These are phyloP conservation scores for Apoderus coryli DNA, from an alignment of 2,888 invertebrate species.

Conservation along the genomic window DNA sequence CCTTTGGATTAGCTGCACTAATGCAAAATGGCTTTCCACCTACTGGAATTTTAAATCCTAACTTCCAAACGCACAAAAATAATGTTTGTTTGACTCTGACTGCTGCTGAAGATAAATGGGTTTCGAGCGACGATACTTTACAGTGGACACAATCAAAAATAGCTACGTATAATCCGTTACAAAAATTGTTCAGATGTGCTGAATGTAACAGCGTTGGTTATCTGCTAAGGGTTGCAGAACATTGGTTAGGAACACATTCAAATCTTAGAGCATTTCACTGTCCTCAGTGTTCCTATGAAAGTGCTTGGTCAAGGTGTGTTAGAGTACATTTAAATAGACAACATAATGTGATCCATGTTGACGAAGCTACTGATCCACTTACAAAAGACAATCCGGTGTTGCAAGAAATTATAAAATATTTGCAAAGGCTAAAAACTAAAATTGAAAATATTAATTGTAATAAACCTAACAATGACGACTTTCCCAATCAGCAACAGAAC, in stretches of 20 bases:
- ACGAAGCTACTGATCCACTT: conserved; percentile 40
- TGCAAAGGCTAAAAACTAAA: conserved; percentile 51
- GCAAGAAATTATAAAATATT: conserved; percentile 56
- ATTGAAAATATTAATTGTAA: conserved; percentile 30
- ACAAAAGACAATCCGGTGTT: conserved; percentile 59
- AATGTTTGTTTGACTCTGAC: conserved; percentile 20
- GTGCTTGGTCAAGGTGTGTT: conserved; percentile 62
- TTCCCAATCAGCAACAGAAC: conserved; percentile 16
- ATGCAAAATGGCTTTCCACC: conserved; percentile 63
- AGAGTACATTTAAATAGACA: conserved; percentile 57
- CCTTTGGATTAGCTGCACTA: conserved; percentile 59
- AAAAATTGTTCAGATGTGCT: conserved; percentile 58
- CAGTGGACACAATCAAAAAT: conserved; percentile 68
- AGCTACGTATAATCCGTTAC: conserved; percentile 63
- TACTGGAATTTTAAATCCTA: conserved; percentile 46
- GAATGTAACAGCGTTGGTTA: conserved; percentile 66
- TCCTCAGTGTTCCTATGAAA: conserved; percentile 57
- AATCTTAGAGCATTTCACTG: conserved; percentile 48
- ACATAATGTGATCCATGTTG: conserved; percentile 52
- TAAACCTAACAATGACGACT: conserved; percentile 16
- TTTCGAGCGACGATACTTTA: conserved; percentile 53
- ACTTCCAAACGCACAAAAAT: conserved; percentile 37
- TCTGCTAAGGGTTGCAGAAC: conserved; percentile 57
- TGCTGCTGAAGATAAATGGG: conserved; percentile 40
- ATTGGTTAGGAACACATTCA: conserved; percentile 63